phyloP scores from a whole-genome alignment of 2,113 vertebrate genomes.

The Nycticebus coucang region DNA sequence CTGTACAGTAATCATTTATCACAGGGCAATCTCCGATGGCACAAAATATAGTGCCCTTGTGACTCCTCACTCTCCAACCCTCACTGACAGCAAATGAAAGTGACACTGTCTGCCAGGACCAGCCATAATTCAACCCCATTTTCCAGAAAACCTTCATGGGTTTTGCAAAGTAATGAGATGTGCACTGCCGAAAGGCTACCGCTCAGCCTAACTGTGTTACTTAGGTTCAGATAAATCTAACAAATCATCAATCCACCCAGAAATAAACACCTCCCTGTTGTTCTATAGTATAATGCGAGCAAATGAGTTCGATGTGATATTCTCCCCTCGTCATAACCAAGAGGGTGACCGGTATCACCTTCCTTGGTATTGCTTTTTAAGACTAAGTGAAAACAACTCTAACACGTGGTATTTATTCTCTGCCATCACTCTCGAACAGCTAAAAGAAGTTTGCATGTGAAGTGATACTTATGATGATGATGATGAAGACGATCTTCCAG shows the following conservation, averaged over 20 bases:
- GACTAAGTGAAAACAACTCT: neutral
- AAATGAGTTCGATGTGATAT: neutral
- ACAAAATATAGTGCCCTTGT: constrained; percentile 72
- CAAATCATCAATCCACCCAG: neutral
- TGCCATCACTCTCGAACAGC: neutral
- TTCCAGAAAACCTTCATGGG: constrained; percentile 58
- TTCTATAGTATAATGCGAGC: neutral
- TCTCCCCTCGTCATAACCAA: neutral
- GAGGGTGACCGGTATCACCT: neutral
- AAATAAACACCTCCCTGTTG: neutral
- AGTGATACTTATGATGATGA: neutral
- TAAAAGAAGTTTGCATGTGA: neutral
- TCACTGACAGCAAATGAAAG: constrained; percentile 69
- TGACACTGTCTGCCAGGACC: constrained; percentile 40
- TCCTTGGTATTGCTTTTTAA: neutral
- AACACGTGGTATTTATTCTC: neutral
- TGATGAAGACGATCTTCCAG: neutral
- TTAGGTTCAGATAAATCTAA: neutral
- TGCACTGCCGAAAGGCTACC: neutral
- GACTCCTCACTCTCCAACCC: constrained; percentile 60
- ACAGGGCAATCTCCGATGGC: constrained; percentile 61
- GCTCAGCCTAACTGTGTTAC: neutral
- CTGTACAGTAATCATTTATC: constrained; percentile 55
- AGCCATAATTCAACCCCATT: constrained; percentile 66
- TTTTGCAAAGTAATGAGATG: constrained; percentile 35